phyloP scores from a whole-genome alignment of 35 echinoderm and acorn worm genomes.

The Lytechinus variegatus region DNA sequence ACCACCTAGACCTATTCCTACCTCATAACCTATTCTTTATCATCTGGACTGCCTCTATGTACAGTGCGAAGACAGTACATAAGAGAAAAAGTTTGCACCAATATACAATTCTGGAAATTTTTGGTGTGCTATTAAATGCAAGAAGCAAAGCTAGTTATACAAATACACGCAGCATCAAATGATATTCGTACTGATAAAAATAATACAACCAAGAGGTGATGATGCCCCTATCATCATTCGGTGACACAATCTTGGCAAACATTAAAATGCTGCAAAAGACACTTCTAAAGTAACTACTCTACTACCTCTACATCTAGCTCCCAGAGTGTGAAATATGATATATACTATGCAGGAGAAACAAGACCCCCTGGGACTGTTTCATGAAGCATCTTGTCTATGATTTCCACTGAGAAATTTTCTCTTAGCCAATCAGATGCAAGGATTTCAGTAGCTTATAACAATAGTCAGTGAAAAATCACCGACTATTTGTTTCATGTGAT shows the following conservation, averaged over 20 bases:
- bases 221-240: background rate
- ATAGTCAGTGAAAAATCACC: too few relatives aligned
- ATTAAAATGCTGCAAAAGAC: background rate
- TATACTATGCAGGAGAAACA: background rate
- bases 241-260: background rate
- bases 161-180: background rate
- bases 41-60: background rate
- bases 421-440: too few relatives aligned
- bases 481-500: too few relatives aligned
- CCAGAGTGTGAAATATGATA: slow-evolving; percentile 7
- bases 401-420: too few relatives aligned
- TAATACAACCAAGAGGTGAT: background rate
- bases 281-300: background rate
- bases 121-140: background rate
- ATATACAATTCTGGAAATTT: too few relatives aligned
- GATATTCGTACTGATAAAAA: background rate
- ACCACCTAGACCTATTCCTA: background rate
- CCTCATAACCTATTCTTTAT: too few relatives aligned
- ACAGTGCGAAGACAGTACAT: background rate
- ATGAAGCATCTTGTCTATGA: too few relatives aligned
- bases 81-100: background rate
- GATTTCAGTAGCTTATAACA: too few relatives aligned
- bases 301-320: background rate
- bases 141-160: background rate
- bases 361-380: too few relatives aligned